Base-by-base conservation (phyloP, 2,113 vertebrate genomes). In the Sphaerodactylus townsendi region DNA sequence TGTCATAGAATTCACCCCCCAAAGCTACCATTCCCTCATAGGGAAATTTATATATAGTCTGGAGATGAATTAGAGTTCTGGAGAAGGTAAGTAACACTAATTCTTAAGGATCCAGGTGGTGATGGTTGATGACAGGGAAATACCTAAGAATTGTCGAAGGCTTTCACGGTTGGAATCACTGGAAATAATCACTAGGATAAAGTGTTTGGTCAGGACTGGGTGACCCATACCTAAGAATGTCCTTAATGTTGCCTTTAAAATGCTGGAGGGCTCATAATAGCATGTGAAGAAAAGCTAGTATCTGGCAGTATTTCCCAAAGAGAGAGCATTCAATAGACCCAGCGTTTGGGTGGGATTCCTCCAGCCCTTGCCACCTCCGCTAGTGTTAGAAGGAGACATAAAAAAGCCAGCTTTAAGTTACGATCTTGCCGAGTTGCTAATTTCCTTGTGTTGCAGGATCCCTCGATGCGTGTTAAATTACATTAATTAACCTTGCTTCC, bases 391-490 rank as follows among this genome's bases (percentile, higher is more conserved):
- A 81, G 83, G 2, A 81, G 19, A 46, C 1, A 73, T 69, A 46
- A 86, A 90, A 35, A 0, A 10, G 2, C 14, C 11, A 82, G 59
- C 2, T 59, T 80, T 33, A 82, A 65, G 33, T 33, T 68, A 87
- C n/a, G 7, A 65, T 0, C 68, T 78, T 66, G n/a, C 13, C 39
- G 33, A 37, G 6, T 77, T 87, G 84, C 84, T n/a, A 79, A 76
- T 62, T 86, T 81, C 25, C 76, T 82, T 70, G 14, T 87, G 5
- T 79, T 88, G 53, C 64, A 82, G 80, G 5, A 71, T 85, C 25
- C 91, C 50, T 90, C 13, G 81, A 1, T 79, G 73, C 46, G 0
- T 87, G 70, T 86, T 87, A 85, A 88, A 86, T 91, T 84, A 28
- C 6, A 56, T 41, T 86, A 88, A 87, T 89, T 92, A 90, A 85